phyloP scores from a whole-genome alignment of 2,113 vertebrate genomes.

The Actenoides lindsayi region DNA sequence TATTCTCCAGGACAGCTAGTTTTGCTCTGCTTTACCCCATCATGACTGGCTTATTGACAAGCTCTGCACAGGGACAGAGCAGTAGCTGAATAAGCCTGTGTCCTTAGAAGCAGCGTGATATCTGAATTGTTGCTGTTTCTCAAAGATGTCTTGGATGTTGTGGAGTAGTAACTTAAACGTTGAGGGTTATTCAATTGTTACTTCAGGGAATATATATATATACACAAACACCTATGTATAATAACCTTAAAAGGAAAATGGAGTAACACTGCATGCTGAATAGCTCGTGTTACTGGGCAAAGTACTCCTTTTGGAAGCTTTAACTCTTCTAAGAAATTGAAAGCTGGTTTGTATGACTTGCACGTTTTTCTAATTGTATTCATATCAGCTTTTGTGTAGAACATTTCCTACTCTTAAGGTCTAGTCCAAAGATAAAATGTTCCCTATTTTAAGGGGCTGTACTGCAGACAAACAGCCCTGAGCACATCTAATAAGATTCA shows the following conservation, averaged over 20 bases:
- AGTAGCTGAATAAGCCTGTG: neutral
- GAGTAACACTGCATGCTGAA: neutral
- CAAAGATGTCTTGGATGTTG: neutral
- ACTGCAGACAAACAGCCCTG: neutral
- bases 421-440: neutral
- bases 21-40: neutral
- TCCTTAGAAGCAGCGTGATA: neutral
- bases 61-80: neutral
- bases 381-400: neutral
- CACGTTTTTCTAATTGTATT: neutral
- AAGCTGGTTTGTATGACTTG: neutral
- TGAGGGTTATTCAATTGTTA: neutral
- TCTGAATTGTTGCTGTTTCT: neutral
- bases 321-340: neutral
- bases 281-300: neutral
- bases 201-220: neutral
- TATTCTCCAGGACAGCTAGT: neutral
- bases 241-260: neutral
- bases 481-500: neutral
- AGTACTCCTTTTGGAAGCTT: neutral
- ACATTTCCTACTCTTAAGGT: neutral
- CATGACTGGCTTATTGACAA: neutral
- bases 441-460: neutral
- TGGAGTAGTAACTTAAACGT: neutral
- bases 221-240: neutral